A percentile compares a stretch with the other conserved stretches of the same genome.
Evolutionary conservation across 2,888 invertebrate species (phyloP).

Genomic region (Nomada lathburiana): DNA sequence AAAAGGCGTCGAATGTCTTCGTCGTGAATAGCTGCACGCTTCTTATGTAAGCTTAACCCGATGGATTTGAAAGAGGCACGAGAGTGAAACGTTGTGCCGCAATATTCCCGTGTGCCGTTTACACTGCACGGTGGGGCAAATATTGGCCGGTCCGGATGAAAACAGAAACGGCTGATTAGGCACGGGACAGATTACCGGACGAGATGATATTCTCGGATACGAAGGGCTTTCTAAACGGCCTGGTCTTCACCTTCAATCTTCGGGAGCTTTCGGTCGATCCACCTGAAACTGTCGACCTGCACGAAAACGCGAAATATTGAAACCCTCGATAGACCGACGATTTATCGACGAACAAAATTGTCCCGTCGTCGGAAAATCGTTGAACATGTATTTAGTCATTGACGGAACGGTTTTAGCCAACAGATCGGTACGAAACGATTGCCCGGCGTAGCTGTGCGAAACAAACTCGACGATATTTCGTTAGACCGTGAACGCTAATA

Average conservation of each 20-base stretch:
- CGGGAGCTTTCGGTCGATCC: background rate
- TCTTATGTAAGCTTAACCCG: constrained; percentile 32
- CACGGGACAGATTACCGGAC: constrained; percentile 21
- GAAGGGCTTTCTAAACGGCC: background rate
- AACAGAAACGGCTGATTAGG: constrained; percentile 46
- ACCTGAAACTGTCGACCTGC: background rate
- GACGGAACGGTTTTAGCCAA: background rate
- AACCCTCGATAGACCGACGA: too few relatives aligned
- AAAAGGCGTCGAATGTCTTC: constrained; percentile 43
- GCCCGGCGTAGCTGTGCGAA: constrained; percentile 55
- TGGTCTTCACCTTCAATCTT: background rate
- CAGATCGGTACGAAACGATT: constrained; percentile 51
- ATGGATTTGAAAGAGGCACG: constrained; percentile 10
- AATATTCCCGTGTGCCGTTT: constrained; percentile 27
- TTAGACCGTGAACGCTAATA: constrained; percentile 67
- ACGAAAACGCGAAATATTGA: too few relatives aligned
- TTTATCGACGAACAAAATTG: background rate
- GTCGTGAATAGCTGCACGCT: constrained; percentile 14
- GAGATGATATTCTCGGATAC: constrained; percentile 19
- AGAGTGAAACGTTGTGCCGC: constrained; percentile 11
- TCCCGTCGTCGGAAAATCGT: too few relatives aligned
- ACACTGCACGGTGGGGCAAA: constrained; percentile 27
- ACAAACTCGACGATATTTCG: constrained; percentile 62
- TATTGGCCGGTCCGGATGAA: constrained; percentile 40
- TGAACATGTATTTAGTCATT: too few relatives aligned